These are phyloP conservation scores for Antheraea mylitta DNA, from an alignment of 1,140 invertebrate species.

Conservation along the genomic window DNA sequence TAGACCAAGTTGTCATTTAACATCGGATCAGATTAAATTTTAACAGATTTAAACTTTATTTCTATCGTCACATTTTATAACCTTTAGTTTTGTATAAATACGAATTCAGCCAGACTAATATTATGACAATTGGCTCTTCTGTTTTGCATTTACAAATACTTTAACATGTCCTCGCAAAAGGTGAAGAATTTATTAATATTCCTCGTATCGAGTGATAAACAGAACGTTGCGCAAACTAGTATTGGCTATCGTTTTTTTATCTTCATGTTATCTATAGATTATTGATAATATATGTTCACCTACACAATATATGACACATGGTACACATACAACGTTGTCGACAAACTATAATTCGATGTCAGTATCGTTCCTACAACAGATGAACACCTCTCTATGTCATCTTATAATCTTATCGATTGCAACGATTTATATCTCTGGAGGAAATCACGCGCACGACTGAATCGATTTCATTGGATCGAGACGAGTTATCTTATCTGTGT, in stretches of 20 bases:
- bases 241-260: slow-evolving; percentile 22
- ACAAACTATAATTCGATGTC: no score
- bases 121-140: no score
- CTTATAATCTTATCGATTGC: slow-evolving; percentile 58
- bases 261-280: slow-evolving; percentile 26
- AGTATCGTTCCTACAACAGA: neutral
- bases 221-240: slow-evolving; percentile 33
- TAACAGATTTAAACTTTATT: no score
- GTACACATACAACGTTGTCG: slow-evolving; percentile 7
- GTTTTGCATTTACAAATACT: no score
- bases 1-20: no score
- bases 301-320: slow-evolving; percentile 18
- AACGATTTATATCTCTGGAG: slow-evolving; percentile 45
- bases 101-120: no score
- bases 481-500: slow-evolving; percentile 54
- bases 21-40: no score
- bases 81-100: no score
- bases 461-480: slow-evolving; percentile 52
- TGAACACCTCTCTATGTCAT: slow-evolving; percentile 24
- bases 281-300: slow-evolving; percentile 38
- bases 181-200: neutral
- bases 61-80: no score
- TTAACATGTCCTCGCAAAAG: slow-evolving; percentile 10
- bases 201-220: neutral
- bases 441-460: slow-evolving; percentile 61